A percentile compares a stretch with the other conserved stretches of the same genome.
These are phyloP conservation scores for Seladonia tumulorum DNA, from an alignment of 2,888 invertebrate genomes.

Conservation along the genomic window DNA sequence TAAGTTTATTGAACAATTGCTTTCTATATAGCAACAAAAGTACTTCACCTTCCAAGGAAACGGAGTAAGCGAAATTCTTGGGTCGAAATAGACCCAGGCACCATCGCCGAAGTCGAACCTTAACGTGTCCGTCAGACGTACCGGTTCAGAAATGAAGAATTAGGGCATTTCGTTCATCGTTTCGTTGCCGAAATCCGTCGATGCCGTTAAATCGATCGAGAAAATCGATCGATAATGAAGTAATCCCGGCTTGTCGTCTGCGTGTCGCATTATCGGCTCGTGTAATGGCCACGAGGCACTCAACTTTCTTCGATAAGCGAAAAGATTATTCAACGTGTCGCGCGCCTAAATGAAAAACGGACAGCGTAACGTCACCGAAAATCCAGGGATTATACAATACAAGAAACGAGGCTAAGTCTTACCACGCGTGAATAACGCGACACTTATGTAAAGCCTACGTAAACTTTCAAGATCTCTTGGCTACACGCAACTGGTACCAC, in stretches of 20 bases:
- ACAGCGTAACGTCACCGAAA: background rate
- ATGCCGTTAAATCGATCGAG: background rate
- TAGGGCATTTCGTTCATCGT: background rate
- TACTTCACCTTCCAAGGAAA: too few relatives aligned
- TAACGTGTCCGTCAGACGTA: background rate
- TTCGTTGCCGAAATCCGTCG: background rate
- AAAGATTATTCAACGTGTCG: slow-evolving; percentile 13
- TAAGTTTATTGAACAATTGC: too few relatives aligned
- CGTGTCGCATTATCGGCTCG: too few relatives aligned
- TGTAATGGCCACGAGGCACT: background rate
- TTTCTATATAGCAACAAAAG: too few relatives aligned
- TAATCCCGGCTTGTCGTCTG: background rate
- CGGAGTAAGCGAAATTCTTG: too few relatives aligned
- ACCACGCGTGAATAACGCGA: background rate
- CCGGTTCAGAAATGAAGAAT: background rate
- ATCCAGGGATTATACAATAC: slow-evolving; percentile 15
- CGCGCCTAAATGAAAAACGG: background rate
- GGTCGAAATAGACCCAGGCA: too few relatives aligned
- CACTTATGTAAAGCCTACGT: slow-evolving; percentile 31
- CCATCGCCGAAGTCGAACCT: too few relatives aligned
- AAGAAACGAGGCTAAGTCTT: background rate
- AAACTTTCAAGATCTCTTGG: background rate
- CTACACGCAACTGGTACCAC: background rate
- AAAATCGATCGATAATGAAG: background rate
- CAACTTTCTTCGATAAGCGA: slow-evolving; percentile 20